Evolutionary conservation across 2,797 vertebrate species (phyloP).

Genomic region (Spinibarbus caldwelli): DNA sequence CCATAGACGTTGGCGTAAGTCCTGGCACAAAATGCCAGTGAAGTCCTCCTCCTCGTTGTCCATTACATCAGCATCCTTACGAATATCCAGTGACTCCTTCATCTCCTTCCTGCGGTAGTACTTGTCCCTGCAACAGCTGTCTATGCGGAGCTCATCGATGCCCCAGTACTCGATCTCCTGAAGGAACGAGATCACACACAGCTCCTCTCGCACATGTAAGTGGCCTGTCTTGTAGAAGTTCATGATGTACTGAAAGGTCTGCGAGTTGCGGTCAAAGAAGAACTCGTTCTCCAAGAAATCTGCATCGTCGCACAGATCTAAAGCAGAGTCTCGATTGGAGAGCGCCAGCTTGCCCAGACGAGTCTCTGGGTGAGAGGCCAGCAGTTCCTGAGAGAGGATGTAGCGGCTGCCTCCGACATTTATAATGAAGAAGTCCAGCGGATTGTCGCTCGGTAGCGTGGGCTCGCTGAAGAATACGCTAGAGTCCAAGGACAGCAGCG

Average conservation of each 20-base stretch:
- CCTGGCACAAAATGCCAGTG: conserved; percentile 82
- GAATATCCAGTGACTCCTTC: conserved; percentile 84
- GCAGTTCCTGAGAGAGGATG: conserved; percentile 85
- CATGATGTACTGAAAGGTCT: conserved; percentile 93
- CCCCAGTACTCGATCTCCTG: conserved; percentile 99
- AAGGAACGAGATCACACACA: conserved; percentile 91
- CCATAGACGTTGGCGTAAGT: conserved; percentile 86
- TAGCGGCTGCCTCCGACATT: conserved; percentile 94
- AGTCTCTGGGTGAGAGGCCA: conserved; percentile 91
- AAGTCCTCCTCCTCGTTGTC: conserved; percentile 87
- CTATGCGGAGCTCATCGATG: conserved; percentile 88
- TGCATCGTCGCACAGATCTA: conserved; percentile 93
- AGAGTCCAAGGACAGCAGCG: conserved; percentile 85
- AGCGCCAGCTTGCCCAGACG: conserved; percentile 90
- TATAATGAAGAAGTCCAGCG: conserved; percentile 82
- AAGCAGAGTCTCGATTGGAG: conserved; percentile 76
- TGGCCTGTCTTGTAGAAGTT: conserved; percentile 94
- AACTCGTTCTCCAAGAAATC: conserved; percentile 91
- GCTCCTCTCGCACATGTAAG: conserved; percentile 92
- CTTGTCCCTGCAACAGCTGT: conserved; percentile 90
- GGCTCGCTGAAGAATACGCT: conserved; percentile 87
- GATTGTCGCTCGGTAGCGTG: conserved; percentile 64
- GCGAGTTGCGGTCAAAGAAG: conserved; percentile 94
- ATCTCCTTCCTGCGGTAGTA: conserved; percentile 91
- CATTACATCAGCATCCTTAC: conserved; percentile 79